Evolutionary conservation across 2,888 invertebrate species (phyloP), one percentile per base, ranked within the genome.

Genomic region (Drosophila anomalipes): DNA sequence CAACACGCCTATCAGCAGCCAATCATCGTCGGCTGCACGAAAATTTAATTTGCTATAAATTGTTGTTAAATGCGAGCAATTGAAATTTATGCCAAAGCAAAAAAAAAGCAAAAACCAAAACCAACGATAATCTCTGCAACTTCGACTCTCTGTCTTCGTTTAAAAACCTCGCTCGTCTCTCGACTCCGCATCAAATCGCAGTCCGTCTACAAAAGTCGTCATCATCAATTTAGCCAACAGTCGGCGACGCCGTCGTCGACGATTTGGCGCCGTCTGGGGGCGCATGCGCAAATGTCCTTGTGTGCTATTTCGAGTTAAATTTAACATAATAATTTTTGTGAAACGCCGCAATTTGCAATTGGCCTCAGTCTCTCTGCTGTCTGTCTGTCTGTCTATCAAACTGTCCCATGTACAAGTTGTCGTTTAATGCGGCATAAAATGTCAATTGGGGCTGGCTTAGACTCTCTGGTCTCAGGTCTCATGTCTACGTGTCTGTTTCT

Each of bases 41-140:
- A 86, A 89, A 84, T 89, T 84, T 90, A 87, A 87, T 87, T 90
- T 82, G 87, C 87, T 81, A 89, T 89, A 87, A 87, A 90, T 87
- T 87, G 87, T 83, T 90, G 90, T 73, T 90, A 87, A 90, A 86
- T 86, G 87, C 89, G 89, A 89, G 72, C 90, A 88, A 90, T 88
- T 88, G 91, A 90, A 89, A 89, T 88, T 90, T 87, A 90, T 87
- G 87, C 89, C 84, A 89, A 77, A 69, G 39, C 76, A 67, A 75
- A 63, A 70, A 74, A 74, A 22, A 32, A 22, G 4, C 22, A 28
- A 49, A 63, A 63, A 57, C 59, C 54, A 73, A 73, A 74, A 47
- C 60, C 72, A 52, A 76, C 77, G 84, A 86, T 89, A 89, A 86
- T 90, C 90, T 90, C 86, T 63, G 72, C 69, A 68, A 62, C 70